Percentiles rank a stretch among this genome's conserved stretches.
phyloP scores from a whole-genome alignment of 2,888 invertebrate species.

The Sepiola atlantica region DNA sequence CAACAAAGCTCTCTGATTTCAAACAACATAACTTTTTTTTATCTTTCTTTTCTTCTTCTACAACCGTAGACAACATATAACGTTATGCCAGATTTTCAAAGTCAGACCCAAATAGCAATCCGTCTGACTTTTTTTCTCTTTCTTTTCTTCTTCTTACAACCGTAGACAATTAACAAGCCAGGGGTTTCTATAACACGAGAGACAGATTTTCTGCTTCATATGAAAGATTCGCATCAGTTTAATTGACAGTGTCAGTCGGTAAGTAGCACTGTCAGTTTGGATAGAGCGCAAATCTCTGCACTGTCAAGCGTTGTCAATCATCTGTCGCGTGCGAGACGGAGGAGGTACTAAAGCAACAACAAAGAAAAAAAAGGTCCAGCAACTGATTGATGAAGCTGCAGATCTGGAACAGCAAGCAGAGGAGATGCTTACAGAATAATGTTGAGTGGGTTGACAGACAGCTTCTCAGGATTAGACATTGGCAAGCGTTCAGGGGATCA shows the following conservation, averaged over 20 bases:
- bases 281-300: neutral
- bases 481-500: neutral
- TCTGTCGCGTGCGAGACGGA: neutral
- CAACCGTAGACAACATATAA: neutral
- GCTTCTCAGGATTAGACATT: neutral
- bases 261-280: neutral
- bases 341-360: neutral
- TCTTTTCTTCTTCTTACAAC: neutral
- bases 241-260: neutral
- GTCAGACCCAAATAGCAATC: no score
- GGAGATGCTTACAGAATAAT: neutral
- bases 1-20: neutral
- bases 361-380: neutral
- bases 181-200: neutral
- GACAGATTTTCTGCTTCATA: neutral
- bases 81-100: no score
- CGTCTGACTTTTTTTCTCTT: neutral
- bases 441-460: neutral
- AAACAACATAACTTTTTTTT: neutral
- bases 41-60: neutral
- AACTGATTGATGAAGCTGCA: neutral
- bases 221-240: neutral
- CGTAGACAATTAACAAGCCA: neutral
- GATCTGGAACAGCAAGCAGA: neutral
- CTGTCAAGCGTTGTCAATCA: constrained; percentile 9